Conservation (phyloP, 2,888 invertebrate species). For the Heliconius cydno region DNA sequence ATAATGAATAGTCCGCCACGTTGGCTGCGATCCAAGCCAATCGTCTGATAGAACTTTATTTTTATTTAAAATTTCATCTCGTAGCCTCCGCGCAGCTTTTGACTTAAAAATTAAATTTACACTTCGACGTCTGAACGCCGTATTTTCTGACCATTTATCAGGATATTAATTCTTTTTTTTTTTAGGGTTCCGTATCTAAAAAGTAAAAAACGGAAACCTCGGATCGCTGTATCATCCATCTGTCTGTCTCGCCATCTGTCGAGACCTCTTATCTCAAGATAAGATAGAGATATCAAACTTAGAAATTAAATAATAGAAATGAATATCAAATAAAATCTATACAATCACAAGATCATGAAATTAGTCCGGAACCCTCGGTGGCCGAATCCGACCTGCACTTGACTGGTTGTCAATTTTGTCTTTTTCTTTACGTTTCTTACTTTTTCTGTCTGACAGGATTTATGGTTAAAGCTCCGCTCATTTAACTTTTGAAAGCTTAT, state of each 20-base stretch:
- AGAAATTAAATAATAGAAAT: too few species aligned
- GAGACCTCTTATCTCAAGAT: neutral
- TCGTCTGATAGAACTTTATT: slow-evolving; percentile 49
- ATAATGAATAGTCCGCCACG: slow-evolving; percentile 35
- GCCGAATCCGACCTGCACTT: neutral
- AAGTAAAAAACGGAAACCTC: neutral
- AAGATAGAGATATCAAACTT: too few species aligned
- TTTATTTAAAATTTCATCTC: slow-evolving; percentile 51
- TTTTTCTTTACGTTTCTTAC: neutral
- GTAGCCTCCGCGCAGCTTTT: slow-evolving; percentile 41
- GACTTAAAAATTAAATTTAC: slow-evolving; percentile 36
- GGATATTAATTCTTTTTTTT: slow-evolving; percentile 8
- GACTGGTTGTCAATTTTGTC: neutral
- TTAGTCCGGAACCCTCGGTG: neutral
- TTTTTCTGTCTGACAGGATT: slow-evolving; percentile 10
- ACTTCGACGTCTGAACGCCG: slow-evolving; percentile 21
- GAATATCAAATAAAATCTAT: too few species aligned
- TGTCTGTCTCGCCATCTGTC: neutral
- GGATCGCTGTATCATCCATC: neutral
- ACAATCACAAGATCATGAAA: neutral
- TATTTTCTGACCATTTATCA: slow-evolving; percentile 28
- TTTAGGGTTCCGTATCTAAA: neutral
- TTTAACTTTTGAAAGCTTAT: slow-evolving; percentile 19
- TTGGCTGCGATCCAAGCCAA: slow-evolving; percentile 47
- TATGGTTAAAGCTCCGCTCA: slow-evolving; percentile 4